Percentiles rank a stretch among this genome's conserved stretches.
Evolutionary conservation across 1,140 invertebrate genomes (phyloP).

Genomic region (Yoshiicerus persimilis): DNA sequence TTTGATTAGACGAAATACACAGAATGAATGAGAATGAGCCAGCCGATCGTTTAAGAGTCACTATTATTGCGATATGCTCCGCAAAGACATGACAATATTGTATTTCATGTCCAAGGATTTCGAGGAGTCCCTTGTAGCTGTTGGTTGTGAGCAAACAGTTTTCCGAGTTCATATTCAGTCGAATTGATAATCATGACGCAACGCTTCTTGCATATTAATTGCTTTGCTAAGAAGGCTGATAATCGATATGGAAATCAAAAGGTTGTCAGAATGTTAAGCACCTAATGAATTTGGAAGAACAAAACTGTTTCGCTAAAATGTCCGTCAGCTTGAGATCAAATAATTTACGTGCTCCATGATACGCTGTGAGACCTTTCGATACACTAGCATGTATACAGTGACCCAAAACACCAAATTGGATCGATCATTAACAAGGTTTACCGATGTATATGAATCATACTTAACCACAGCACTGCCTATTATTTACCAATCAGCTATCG

Average conservation of each 20-base stretch:
- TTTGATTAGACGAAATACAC: background rate
- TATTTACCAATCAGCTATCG: no score
- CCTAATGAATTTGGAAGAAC: constrained; percentile 12
- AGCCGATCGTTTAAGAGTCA: background rate
- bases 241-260: constrained; percentile 7
- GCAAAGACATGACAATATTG: background rate
- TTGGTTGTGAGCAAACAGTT: background rate
- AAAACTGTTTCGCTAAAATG: background rate
- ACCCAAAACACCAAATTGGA: background rate
- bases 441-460: background rate
- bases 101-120: background rate
- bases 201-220: constrained; percentile 5
- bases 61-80: background rate
- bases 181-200: background rate
- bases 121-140: background rate
- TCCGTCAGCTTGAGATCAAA: background rate
- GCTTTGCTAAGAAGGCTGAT: background rate
- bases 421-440: background rate
- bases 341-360: background rate
- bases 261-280: constrained; percentile 2
- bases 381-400: background rate
- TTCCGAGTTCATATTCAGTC: background rate
- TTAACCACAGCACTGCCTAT: background rate
- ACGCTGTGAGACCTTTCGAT: background rate
- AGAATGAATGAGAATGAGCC: background rate